Base-by-base conservation (phyloP, 2,888 invertebrate species). In the Euplagia quadripunctaria region DNA sequence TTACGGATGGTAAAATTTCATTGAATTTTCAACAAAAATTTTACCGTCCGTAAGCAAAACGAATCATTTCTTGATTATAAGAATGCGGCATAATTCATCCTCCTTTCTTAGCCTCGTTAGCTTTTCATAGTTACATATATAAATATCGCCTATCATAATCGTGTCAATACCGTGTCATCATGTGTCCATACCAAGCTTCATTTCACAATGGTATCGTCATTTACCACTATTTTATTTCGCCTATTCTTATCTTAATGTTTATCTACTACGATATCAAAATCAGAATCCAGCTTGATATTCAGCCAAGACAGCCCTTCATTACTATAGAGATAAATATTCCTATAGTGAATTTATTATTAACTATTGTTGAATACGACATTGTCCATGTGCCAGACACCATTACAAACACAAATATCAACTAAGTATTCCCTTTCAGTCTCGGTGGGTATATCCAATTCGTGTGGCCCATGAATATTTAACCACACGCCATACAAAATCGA, bases 401-500 rank as follows among this genome's bases (percentile, higher is more conserved):
- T 55, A 68, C 43, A 68, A 68, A 68, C 55, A 55, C 51, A 71
- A 61, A 72, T 67, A 72, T 42, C 66, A 52, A 4, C 55, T 49
- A 43, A 69, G 64, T 58, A 65, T 16, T 42, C 64, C 64, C 72
- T 64, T 64, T 64, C 64, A 64, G 46, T 64, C 41, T 64, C 46
- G 42, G 42, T 68, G 72, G 49, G 58, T 69, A 49, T 68, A 73
- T 58, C 64, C 69, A 68, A 69, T 73, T 65, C 58, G 58, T 69
- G 31, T 73, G 55, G 46, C 31, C 72, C 41, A 73, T 69, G 68
- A 73, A 69, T 73, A 69, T 73, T 65, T 65, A 73, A 73, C 12
- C 49, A 41, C 43, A 58, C 46, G 64, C 64, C 58, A 64, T 72
- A 64, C 68, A 73, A 55, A 73, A 69, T 64, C 58, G 49, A 69